Evolutionary conservation across 2,888 invertebrate genomes (phyloP).

Genomic region (Tubulanus polymorphus): DNA sequence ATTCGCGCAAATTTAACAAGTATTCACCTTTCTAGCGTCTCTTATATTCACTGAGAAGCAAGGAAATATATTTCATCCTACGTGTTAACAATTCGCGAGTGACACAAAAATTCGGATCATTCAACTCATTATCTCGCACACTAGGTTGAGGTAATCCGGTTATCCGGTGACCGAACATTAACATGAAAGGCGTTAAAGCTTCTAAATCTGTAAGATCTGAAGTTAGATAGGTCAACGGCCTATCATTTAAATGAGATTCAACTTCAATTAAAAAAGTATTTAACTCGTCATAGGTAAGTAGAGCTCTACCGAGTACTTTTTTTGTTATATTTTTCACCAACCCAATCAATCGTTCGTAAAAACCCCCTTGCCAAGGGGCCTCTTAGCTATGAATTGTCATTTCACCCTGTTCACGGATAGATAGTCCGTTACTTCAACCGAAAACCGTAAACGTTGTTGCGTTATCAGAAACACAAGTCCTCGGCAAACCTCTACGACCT

Average conservation of each 20-base stretch:
- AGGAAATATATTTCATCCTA: no score
- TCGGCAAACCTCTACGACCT: background rate
- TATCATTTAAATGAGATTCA: background rate
- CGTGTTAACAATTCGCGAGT: no score
- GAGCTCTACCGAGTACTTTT: background rate
- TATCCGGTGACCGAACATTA: no score
- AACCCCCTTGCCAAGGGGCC: conserved; percentile 1
- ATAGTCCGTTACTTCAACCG: no score
- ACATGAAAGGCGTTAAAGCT: background rate
- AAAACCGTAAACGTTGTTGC: background rate
- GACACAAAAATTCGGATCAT: no score
- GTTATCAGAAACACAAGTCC: conserved; percentile 1
- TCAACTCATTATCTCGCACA: no score
- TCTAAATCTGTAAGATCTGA: background rate
- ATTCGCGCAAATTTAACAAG: no score
- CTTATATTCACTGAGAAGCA: no score
- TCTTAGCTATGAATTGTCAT: background rate
- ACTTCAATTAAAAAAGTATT: background rate
- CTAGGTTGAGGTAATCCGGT: no score
- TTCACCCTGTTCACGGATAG: no score
- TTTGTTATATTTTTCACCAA: background rate
- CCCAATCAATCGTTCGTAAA: background rate
- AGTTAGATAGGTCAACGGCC: background rate
- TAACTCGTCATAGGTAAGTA: background rate
- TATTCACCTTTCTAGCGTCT: no score